Base-by-base conservation (phyloP, 30 jellyfish, hydroid and myxozoan genomes). In the Nemopilema nomurai region DNA sequence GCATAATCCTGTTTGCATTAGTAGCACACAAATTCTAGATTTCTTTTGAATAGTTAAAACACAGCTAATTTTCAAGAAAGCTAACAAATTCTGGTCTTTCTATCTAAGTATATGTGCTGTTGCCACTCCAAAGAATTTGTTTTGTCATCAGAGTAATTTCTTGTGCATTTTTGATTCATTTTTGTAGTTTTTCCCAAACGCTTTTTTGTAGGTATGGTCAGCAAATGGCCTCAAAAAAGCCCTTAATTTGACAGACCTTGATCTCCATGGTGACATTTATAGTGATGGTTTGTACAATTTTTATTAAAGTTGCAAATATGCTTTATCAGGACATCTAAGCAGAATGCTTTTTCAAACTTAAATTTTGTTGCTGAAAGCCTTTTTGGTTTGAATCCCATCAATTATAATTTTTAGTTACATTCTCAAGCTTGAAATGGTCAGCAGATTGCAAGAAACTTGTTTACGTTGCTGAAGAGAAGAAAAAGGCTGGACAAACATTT, bases 381-480 rank as follows among this genome's bases (percentile, higher is more conserved):
- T 63, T 63, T 63, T 63, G 72, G 72, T 63, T 63, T 63, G n/a
- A 63, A 3, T 63, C 18, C 8, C 8, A 4, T 25, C 18, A 32
- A 72, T 27, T 70, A 20, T 23, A 27, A 29, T 21, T 41, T 51
- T 78, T 33, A 80, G 89, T 21, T 13, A 82, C 84, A 49, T 90
- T 90, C 79, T 26, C 96, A 28, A 63, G 96, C 27, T 69, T 90
- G 18, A 67, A 77, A 8, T 90, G 97, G 97, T 90, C 97, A 51
- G 81, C 63, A 18, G 96, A 90, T 57, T 71, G 77, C 75, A 28
- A 26, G 29, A 84, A 63, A 67, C 24, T 90, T 24, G 79, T 90
- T 20, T 90, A 90, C 71, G 51, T 90, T 28, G 97, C 97, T 20
- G 97, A 90, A 77, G 84, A n/a, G 79, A 90, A 90, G 76, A 79